These are phyloP conservation scores for Sterna hirundo DNA, from an alignment of 2,113 vertebrate genomes.

Conservation along the genomic window DNA sequence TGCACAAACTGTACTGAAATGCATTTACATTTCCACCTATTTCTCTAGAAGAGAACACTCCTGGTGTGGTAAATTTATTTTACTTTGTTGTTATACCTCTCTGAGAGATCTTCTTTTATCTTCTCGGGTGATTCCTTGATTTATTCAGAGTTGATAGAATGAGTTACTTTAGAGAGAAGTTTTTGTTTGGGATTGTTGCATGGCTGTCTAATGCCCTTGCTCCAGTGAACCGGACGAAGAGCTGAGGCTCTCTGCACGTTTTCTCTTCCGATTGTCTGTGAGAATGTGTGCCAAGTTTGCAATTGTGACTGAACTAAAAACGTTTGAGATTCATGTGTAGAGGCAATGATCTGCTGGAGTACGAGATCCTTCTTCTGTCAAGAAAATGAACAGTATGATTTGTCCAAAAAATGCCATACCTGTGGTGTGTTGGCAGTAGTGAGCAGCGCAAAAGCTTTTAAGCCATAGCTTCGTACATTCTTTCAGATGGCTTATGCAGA, in stretches of 20 bases:
- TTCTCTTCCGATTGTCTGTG: not conserved
- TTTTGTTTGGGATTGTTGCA: not conserved
- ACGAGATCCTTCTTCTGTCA: not conserved
- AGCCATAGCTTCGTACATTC: rapidly evolving
- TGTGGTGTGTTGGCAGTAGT: not conserved
- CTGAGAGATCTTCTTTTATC: not conserved
- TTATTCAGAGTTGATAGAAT: not conserved
- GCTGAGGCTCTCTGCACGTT: not conserved
- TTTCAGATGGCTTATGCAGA: not conserved
- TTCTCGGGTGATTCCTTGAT: not conserved
- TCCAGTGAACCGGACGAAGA: not conserved
- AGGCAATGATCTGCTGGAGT: not conserved
- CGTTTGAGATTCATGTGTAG: not conserved
- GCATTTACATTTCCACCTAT: not conserved
- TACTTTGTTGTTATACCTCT: not conserved
- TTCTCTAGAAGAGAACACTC: not conserved
- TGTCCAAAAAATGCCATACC: not conserved
- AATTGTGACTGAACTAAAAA: not conserved
- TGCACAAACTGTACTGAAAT: not conserved
- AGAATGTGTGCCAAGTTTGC: not conserved
- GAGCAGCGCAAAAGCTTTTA: not conserved
- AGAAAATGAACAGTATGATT: not conserved
- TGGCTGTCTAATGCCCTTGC: not conserved
- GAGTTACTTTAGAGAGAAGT: not conserved
- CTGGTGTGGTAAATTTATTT: not conserved